A percentile compares a stretch with the other conserved stretches of the same genome.
Conservation (phyloP, 2,797 vertebrate species). For the Periophthalmus magnuspinnatus region DNA sequence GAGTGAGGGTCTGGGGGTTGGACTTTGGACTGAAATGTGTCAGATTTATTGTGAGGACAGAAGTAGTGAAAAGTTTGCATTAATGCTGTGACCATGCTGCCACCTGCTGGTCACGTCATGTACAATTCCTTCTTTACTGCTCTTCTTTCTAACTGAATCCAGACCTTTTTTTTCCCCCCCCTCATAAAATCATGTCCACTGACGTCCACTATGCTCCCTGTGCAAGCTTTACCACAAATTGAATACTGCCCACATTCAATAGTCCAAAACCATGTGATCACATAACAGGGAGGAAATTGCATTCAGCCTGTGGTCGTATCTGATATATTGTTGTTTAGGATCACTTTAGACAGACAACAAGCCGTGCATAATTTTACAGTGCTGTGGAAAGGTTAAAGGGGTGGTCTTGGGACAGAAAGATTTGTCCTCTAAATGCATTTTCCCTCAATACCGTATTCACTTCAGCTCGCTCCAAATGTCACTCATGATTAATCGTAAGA, state of each 20-base stretch:
- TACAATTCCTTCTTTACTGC: slow-evolving; percentile 23
- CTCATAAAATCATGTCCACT: slow-evolving; percentile 24
- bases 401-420: slow-evolving; percentile 36
- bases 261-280: slow-evolving; percentile 56
- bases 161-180: slow-evolving; percentile 46
- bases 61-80: not conserved
- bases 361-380: slow-evolving; percentile 37
- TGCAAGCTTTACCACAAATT: slow-evolving; percentile 56
- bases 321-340: slow-evolving; percentile 61
- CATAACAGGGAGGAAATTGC: slow-evolving; percentile 66
- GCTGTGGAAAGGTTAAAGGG: slow-evolving; percentile 33
- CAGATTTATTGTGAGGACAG: slow-evolving; percentile 37
- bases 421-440: slow-evolving; percentile 45
- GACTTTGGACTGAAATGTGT: slow-evolving; percentile 48
- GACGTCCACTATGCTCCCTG: slow-evolving; percentile 31
- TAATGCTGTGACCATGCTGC: slow-evolving; percentile 74
- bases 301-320: slow-evolving; percentile 55
- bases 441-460: slow-evolving; percentile 45
- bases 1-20: slow-evolving; percentile 34
- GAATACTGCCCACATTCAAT: slow-evolving; percentile 57
- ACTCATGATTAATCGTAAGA: slow-evolving; percentile 73
- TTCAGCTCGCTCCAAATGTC: slow-evolving; percentile 60
- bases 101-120: slow-evolving; percentile 71
- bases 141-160: slow-evolving; percentile 45
- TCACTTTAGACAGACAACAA: slow-evolving; percentile 45